Evolutionary conservation across 2,797 vertebrate genomes (phyloP), one percentile per base, ranked within the genome.

Genomic region (Scyliorhinus canicula): DNA sequence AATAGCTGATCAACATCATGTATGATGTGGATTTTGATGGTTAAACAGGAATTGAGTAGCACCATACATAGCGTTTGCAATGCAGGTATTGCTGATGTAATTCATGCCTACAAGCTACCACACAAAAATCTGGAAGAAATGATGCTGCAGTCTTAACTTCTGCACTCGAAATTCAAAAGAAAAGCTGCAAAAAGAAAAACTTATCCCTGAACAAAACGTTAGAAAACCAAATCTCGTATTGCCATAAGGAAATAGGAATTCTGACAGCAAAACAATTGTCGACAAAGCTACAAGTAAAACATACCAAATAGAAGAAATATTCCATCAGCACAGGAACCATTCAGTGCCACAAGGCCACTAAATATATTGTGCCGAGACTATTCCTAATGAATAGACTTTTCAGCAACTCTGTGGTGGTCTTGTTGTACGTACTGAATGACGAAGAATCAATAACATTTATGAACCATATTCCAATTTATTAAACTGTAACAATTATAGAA

Each of bases 391-490:
- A 50, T 19, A 4, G 44, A 67, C 40, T 93, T 28, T 47, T 50
- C 8, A 50, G 65, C 63, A 47, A 94, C 16, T 71, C 26, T 28
- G 44, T 31, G 0, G n/a, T 50, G 44, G 14, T 71, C 26, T 12
- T 24, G 31, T 19, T 44, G 12, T 50, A 31, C 31, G 19, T 60
- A 60, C 57, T 60, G 57, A 60, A 60, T 60, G 57, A 60, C n/a
- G n/a, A n/a, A 14, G 93, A 74, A 71, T 35, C 47, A 52, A 52
- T 55, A 90, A 14, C 52, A 71, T 94, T 35, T 74, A 74, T 65
- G 65, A 94, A 74, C 67, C 31, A 52, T 69, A 94, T 74, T 94
- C 50, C 31, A 71, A 74, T 55, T 94, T 94, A 94, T 94, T 94
- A 71, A 94, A 69, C 44, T 55, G 47, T 52, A 94, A 55, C 90